Evolutionary conservation across 1,140 invertebrate genomes (phyloP).

Genomic region (Aplysia californica): DNA sequence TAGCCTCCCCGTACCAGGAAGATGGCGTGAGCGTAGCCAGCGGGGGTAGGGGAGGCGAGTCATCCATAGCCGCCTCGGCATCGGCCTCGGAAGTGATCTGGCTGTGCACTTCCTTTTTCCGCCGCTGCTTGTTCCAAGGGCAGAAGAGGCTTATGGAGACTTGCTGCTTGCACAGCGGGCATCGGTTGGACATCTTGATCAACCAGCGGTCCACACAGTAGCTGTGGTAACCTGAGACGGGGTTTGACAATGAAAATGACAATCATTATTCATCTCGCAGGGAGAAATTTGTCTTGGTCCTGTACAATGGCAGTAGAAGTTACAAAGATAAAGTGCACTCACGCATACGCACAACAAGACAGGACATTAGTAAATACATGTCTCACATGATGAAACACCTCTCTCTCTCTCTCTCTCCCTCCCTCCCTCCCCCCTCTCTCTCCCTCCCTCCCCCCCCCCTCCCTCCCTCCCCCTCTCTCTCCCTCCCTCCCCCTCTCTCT

Average conservation of each 20-base stretch:
- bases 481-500: too few species aligned
- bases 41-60: constrained; percentile 15
- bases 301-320: too few species aligned
- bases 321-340: too few species aligned
- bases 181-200: constrained; percentile 31
- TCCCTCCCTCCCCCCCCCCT: too few species aligned
- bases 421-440: too few species aligned
- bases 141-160: constrained; percentile 24
- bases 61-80: constrained; percentile 22
- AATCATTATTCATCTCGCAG: too few species aligned
- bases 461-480: too few species aligned
- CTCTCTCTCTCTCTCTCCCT: too few species aligned
- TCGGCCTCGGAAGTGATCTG: not conserved
- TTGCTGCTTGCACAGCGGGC: constrained; percentile 25
- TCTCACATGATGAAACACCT: too few species aligned
- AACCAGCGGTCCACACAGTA: constrained; percentile 28
- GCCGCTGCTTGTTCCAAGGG: constrained; percentile 23
- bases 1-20: constrained; percentile 20
- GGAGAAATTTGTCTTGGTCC: too few species aligned
- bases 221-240: constrained; percentile 22
- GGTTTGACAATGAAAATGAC: not conserved
- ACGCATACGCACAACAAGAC: too few species aligned
- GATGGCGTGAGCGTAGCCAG: constrained; percentile 10
- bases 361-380: too few species aligned
- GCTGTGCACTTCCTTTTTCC: not conserved